Evolutionary conservation across 2,113 vertebrate genomes (phyloP), one percentile per base, ranked within the genome.

Genomic region (Caracal caracal): DNA sequence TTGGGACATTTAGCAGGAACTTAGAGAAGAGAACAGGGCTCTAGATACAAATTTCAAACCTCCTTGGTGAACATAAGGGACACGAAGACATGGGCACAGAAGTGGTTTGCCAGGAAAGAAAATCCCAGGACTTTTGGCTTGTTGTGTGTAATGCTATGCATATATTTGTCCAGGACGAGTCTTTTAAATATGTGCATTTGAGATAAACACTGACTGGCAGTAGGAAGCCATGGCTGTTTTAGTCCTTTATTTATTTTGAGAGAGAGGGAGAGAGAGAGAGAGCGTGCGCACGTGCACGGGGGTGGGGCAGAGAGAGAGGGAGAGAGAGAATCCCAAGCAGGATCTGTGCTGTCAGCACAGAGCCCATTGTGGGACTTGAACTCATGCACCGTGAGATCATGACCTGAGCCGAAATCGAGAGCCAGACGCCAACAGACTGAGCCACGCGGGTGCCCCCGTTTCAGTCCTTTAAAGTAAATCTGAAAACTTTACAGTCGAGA

Each of bases 231-330:
- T 10, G 40, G 20, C 15, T 17, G 26, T 76, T 37, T 59, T 20
- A 59, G 56, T 19, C 20, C 56, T 59, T 59, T 22, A 59, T 49
- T 59, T 59, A 59, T 59, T 24, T 19, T 59, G 56, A 59, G 7
- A 59, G 19, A 19, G 53, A 56, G 6, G 20, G 17, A 56, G 53
- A 56, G 6, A 56, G 56, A 20, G 53, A 20, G 53, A 56, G 6
- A 43, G 43, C 7, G 0, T 43, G 43, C 7, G 43, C 43, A 43
- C 43, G 43, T 1, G 1, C 43, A 1, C 1, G 43, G 43, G 8
- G 43, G 43, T 43, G 43, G 43, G 43, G 43, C 43, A 43, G 53
- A 56, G 53, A 43, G 53, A 56, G 53, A 59, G 6, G 15, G 51
- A 56, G 53, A 59, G 56, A 59, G 56, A 59, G 56, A 22, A 59